These are phyloP conservation scores for Xestobium rufovillosum DNA, from an alignment of 2,888 invertebrate genomes.

Conservation along the genomic window DNA sequence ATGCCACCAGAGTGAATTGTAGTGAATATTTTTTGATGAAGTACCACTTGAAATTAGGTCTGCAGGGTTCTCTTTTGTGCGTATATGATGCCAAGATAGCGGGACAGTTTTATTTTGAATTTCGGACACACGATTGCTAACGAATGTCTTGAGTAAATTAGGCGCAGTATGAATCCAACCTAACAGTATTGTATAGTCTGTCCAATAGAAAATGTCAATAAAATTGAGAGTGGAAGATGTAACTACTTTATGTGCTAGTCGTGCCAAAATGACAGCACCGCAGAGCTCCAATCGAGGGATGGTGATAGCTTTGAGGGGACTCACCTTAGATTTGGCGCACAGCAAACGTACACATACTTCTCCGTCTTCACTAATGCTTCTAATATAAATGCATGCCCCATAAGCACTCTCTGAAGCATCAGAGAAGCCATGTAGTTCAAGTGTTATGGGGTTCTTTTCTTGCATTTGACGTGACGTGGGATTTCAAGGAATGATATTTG, in stretches of 20 bases:
- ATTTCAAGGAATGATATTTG: slow-evolving; percentile 14
- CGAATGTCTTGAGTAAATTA: not conserved
- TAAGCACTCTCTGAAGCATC: slow-evolving; percentile 11
- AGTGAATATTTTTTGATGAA: too few species aligned
- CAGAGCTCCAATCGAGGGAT: slow-evolving; percentile 20
- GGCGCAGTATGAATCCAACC: not conserved
- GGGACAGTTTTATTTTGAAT: not conserved
- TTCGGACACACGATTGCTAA: not conserved
- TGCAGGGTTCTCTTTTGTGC: not conserved
- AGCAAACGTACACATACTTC: slow-evolving; percentile 10
- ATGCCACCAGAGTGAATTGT: too few species aligned
- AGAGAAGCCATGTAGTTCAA: slow-evolving; percentile 10
- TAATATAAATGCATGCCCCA: slow-evolving; percentile 11
- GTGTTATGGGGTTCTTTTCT: not conserved
- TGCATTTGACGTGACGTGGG: slow-evolving; percentile 14
- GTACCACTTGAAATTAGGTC: not conserved
- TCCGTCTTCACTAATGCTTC: slow-evolving; percentile 4
- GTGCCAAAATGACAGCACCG: slow-evolving; percentile 15
- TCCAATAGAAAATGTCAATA: not conserved
- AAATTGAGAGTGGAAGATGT: not conserved
- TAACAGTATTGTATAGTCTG: not conserved
- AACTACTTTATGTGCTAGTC: slow-evolving; percentile 11
- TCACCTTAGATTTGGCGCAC: slow-evolving; percentile 15
- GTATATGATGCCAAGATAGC: not conserved
- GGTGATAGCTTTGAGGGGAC: slow-evolving; percentile 16